A percentile compares a stretch with the other conserved stretches of the same genome.
Conservation (phyloP, 2,888 invertebrate species). For the Dusona sp. region DNA sequence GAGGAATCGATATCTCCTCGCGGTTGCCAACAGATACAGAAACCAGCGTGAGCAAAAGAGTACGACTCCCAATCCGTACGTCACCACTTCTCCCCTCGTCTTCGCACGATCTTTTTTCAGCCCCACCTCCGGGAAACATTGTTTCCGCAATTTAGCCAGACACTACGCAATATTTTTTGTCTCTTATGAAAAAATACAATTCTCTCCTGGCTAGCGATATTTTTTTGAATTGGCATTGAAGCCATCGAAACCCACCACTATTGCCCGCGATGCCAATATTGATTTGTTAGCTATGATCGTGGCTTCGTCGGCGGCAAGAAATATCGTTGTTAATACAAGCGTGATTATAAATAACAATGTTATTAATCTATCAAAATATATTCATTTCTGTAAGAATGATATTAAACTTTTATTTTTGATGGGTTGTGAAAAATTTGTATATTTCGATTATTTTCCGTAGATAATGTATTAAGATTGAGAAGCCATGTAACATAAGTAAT, state of each 20-base stretch:
- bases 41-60: conserved; percentile 24
- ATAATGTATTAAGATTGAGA: too few relatives aligned
- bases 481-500: too few relatives aligned
- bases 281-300: too few relatives aligned
- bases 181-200: background rate
- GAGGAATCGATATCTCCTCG: conserved; percentile 62
- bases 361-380: too few relatives aligned
- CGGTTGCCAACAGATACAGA: conserved; percentile 54
- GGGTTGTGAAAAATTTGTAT: too few relatives aligned
- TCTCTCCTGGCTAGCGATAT: background rate
- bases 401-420: too few relatives aligned
- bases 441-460: too few relatives aligned
- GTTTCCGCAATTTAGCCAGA: conserved; percentile 74
- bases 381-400: too few relatives aligned
- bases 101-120: background rate
- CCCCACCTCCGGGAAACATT: conserved; percentile 66
- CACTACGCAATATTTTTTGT: conserved; percentile 21
- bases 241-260: background rate
- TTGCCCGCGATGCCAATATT: background rate
- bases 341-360: too few relatives aligned
- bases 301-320: too few relatives aligned
- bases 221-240: too few relatives aligned
- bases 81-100: conserved; percentile 24
- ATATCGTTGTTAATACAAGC: too few relatives aligned
- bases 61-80: conserved; percentile 35